A percentile compares a stretch with the other conserved stretches of the same genome.
phyloP scores from a whole-genome alignment of 2,888 invertebrate genomes.

The Nudaria mundana region DNA sequence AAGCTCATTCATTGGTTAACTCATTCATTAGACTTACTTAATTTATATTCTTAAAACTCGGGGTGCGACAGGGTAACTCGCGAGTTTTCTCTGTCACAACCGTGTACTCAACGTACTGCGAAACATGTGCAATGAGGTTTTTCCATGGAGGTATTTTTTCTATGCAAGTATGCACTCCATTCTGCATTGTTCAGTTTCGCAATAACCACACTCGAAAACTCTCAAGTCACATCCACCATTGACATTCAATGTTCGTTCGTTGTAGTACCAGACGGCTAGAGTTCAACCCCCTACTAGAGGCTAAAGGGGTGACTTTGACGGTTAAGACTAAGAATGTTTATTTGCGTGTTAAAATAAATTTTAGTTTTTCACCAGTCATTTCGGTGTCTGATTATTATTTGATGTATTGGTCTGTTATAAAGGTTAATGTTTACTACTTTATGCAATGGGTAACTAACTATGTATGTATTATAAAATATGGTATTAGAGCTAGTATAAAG shows the following conservation, averaged over 20 bases:
- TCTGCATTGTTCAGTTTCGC: slow-evolving; percentile 68
- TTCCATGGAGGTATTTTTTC: too few relatives aligned
- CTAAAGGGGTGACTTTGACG: slow-evolving; percentile 31
- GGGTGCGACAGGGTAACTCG: slow-evolving; percentile 11
- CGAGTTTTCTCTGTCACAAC: too few relatives aligned
- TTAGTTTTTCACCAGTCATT: not conserved
- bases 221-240: slow-evolving; percentile 59
- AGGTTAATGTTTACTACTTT: not conserved
- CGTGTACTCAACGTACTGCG: too few relatives aligned
- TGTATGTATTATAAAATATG: too few relatives aligned
- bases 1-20: too few relatives aligned
- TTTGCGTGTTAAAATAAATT: not conserved
- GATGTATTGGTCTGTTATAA: not conserved
- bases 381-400: not conserved
- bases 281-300: slow-evolving; percentile 50
- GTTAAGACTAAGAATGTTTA: not conserved
- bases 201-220: slow-evolving; percentile 55
- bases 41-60: slow-evolving; percentile 9
- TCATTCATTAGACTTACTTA: too few relatives aligned
- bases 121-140: slow-evolving; percentile 41
- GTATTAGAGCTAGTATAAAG: too few relatives aligned
- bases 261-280: slow-evolving; percentile 48
- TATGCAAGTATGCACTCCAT: slow-evolving; percentile 64
- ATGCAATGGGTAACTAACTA: too few relatives aligned
- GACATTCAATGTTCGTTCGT: slow-evolving; percentile 63